These are phyloP conservation scores for Hyperopisus bebe DNA, from an alignment of 2,113 vertebrate species.

Conservation along the genomic window DNA sequence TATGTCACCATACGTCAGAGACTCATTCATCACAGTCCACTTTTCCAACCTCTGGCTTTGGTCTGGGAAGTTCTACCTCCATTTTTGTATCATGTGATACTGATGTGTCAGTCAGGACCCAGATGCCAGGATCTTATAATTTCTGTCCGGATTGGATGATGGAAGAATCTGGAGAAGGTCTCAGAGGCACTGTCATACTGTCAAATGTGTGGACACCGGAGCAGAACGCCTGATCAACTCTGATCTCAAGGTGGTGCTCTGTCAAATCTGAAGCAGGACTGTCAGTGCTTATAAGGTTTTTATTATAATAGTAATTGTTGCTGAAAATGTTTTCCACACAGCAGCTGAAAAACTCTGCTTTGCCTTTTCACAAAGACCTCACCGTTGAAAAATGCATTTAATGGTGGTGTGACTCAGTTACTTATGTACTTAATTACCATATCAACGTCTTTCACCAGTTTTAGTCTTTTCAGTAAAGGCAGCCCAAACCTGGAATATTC, in stretches of 20 bases:
- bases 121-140: not conserved
- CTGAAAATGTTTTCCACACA: not conserved
- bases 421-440: not conserved
- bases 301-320: not conserved
- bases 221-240: not conserved
- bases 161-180: not conserved
- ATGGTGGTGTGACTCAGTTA: not conserved
- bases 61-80: conserved; percentile 1
- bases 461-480: not conserved
- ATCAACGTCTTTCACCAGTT: not conserved
- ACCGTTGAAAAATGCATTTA: not conserved
- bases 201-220: not conserved
- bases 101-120: not conserved
- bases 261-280: not conserved
- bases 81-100: conserved; percentile 13
- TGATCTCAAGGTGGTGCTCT: not conserved
- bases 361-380: not conserved
- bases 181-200: not conserved
- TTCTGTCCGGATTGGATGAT: not conserved
- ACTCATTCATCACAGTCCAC: not conserved
- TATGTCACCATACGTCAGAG: not conserved
- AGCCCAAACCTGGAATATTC: not conserved
- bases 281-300: not conserved
- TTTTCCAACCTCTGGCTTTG: not conserved
- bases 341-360: not conserved